phyloP scores from a whole-genome alignment of 2,797 vertebrate genomes.

The Lutjanus campechanus region DNA sequence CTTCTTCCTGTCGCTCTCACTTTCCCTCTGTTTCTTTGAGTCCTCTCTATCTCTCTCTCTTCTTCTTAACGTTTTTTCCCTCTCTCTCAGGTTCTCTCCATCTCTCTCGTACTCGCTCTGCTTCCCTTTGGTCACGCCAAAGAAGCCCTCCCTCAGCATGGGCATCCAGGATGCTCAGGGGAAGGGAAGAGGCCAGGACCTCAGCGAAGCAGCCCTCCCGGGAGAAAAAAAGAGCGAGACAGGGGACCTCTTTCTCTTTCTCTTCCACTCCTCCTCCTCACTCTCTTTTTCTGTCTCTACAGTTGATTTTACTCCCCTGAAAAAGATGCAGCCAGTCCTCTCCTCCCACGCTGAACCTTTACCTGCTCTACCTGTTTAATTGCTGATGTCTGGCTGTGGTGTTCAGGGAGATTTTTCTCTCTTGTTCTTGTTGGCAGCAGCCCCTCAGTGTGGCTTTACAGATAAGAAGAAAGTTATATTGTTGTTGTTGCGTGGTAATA shows the following conservation, averaged over 20 bases:
- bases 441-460: not conserved
- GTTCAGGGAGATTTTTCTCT: not conserved
- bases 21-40: conserved; percentile 48
- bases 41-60: conserved; percentile 44
- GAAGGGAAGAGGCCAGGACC: conserved; percentile 66
- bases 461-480: conserved; percentile 23
- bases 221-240: conserved; percentile 33
- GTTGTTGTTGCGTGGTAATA: conserved; percentile 29
- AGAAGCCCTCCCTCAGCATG: conserved; percentile 74
- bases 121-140: conserved; percentile 82
- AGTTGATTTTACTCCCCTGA: conserved; percentile 42
- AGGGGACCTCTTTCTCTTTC: conserved; percentile 24
- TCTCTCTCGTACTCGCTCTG: conserved; percentile 66
- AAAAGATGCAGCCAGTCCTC: conserved; percentile 40
- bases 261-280: conserved; percentile 24
- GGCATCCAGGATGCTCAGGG: conserved; percentile 69
- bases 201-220: conserved; percentile 64
- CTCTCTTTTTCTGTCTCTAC: conserved; percentile 41
- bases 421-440: conserved; percentile 1
- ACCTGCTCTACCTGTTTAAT: conserved; percentile 55
- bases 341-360: conserved; percentile 51
- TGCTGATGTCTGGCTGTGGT: conserved; percentile 32
- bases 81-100: conserved; percentile 42
- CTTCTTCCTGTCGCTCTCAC: conserved; percentile 59
- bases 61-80: conserved; percentile 10